These are phyloP conservation scores for Amblyornis subalaris DNA, from an alignment of 2,113 vertebrate species.

Conservation along the genomic window DNA sequence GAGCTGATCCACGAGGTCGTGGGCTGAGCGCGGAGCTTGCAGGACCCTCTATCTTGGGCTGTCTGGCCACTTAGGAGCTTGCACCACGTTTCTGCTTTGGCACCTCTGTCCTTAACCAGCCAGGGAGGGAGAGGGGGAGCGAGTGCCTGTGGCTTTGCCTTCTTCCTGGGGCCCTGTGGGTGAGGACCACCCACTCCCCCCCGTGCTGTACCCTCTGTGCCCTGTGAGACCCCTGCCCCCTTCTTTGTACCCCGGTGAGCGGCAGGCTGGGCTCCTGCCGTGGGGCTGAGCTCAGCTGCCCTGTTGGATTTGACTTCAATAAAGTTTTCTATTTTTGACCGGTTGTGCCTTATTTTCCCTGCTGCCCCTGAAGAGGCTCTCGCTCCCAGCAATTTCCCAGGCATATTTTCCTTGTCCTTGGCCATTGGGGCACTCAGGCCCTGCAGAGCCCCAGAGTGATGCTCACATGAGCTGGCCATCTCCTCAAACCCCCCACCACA, in stretches of 20 bases:
- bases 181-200: background rate
- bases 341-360: conserved; percentile 70
- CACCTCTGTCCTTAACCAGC: conserved; percentile 14
- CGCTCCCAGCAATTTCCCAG: background rate
- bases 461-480: rapidly evolving
- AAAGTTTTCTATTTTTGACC: conserved; percentile 79
- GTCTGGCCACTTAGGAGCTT: conserved; percentile 17
- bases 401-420: background rate
- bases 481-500: background rate
- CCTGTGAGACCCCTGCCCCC: background rate
- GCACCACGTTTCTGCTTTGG: conserved; percentile 42
- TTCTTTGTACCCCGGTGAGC: background rate
- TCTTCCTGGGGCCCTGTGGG: background rate
- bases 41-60: background rate
- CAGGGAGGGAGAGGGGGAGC: background rate
- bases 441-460: background rate
- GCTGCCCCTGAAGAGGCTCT: conserved; percentile 43
- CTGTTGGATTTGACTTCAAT: conserved; percentile 66
- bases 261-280: conserved; percentile 47
- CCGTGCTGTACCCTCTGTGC: background rate
- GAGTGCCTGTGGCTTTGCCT: conserved; percentile 9
- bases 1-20: background rate
- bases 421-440: background rate
- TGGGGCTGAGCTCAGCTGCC: conserved; percentile 35
- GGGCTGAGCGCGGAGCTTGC: background rate